Conservation (phyloP, 1,140 invertebrate genomes). For the Ceratoteleas bidentatus region DNA sequence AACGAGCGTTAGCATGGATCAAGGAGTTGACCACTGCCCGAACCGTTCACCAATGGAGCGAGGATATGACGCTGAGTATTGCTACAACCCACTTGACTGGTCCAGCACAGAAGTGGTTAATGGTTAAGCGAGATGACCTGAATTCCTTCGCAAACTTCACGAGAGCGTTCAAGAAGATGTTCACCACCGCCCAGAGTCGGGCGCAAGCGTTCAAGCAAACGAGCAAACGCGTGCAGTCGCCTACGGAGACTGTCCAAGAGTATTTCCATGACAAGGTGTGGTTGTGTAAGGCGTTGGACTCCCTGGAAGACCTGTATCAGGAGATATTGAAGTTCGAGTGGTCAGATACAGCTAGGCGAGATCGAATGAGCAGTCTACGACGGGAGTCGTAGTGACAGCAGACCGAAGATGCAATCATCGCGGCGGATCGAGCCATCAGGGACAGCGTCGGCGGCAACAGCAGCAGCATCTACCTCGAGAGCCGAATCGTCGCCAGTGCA, state of each 20-base stretch:
- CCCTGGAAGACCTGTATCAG: neutral
- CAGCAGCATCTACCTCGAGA: neutral
- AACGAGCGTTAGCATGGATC: no score
- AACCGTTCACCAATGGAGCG: no score
- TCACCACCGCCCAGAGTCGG: neutral
- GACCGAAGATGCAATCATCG: neutral
- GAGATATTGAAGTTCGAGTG: neutral
- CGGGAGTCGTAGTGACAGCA: no score
- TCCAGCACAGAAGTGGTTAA: no score
- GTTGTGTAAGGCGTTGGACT: constrained; percentile 1
- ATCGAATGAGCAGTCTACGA: no score
- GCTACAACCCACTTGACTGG: no score
- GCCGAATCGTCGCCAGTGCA: neutral
- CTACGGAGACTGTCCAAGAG: neutral
- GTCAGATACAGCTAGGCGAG: neutral
- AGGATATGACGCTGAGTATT: no score
- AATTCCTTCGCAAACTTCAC: no score
- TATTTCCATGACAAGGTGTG: constrained; percentile 14
- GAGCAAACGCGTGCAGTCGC: neutral
- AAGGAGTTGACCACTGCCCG: no score
- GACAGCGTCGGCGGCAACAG: neutral
- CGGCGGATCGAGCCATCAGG: neutral
- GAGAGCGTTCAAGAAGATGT: neutral
- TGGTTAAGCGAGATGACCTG: no score
- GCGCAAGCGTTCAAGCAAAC: neutral